These are phyloP conservation scores for Procavia capensis DNA, from an alignment of 2,113 vertebrate species.

Conservation along the genomic window DNA sequence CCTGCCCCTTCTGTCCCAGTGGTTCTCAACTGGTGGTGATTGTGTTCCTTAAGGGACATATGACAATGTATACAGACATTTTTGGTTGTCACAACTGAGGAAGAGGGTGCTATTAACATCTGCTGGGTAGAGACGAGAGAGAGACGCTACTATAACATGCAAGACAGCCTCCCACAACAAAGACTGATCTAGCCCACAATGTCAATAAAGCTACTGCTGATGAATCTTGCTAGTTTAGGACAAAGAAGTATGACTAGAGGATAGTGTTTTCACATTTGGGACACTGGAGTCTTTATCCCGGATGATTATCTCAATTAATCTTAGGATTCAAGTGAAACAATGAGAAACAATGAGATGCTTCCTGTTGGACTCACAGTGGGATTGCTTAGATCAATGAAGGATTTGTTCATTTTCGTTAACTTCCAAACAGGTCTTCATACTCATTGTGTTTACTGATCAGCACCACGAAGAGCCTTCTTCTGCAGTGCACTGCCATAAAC, in stretches of 20 bases:
- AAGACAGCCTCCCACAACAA: not conserved
- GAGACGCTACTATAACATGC: not conserved
- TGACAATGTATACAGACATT: not conserved
- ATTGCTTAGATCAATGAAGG: not conserved
- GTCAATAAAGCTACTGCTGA: not conserved
- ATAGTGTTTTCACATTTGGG: not conserved
- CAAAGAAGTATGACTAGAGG: not conserved
- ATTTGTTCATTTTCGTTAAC: not conserved
- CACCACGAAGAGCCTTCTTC: not conserved
- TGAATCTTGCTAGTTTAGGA: not conserved
- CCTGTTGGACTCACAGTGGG: not conserved
- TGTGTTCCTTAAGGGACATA: not conserved
- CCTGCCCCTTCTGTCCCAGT: not conserved
- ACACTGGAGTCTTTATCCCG: not conserved
- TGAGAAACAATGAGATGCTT: not conserved
- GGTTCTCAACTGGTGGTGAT: not conserved
- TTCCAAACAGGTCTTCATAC: not conserved
- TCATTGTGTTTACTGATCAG: not conserved
- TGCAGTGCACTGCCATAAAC: rapidly evolving
- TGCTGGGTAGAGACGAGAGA: not conserved
- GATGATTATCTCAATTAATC: not conserved
- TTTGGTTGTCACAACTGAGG: not conserved
- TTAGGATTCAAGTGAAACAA: not conserved
- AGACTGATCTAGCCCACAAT: not conserved
- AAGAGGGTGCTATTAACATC: not conserved